These are phyloP conservation scores for Spilarctia lutea DNA, from an alignment of 2,888 invertebrate genomes.

Conservation along the genomic window DNA sequence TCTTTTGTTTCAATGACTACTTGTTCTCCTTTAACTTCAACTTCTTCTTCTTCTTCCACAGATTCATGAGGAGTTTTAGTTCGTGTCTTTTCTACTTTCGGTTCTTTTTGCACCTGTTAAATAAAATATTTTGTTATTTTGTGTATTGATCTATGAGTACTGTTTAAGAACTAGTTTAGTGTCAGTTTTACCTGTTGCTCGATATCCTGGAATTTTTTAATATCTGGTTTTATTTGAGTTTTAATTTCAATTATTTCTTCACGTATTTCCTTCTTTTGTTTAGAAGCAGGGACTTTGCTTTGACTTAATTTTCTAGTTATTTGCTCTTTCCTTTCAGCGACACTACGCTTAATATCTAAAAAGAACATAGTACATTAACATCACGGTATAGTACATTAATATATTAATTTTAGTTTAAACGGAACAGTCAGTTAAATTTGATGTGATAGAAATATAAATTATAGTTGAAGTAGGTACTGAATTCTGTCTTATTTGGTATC, in stretches of 20 bases:
- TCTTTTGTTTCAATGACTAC: slow-evolving; percentile 57
- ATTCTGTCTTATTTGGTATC: neutral
- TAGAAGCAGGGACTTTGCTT: slow-evolving; percentile 90
- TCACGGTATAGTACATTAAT: too few species aligned
- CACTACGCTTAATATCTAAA: slow-evolving; percentile 88
- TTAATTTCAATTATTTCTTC: slow-evolving; percentile 91
- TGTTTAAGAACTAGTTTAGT: neutral
- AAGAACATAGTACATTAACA: neutral
- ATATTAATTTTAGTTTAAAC: neutral
- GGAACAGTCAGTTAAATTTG: neutral
- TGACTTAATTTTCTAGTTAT: slow-evolving; percentile 91
- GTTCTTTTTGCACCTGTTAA: slow-evolving; percentile 74
- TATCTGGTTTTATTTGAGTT: slow-evolving; percentile 88
- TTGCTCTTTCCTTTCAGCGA: slow-evolving; percentile 92
- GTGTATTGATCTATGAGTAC: neutral
- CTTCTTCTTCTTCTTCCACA: slow-evolving; percentile 68
- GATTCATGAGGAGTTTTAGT: slow-evolving; percentile 78
- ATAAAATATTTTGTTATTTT: slow-evolving; percentile 6
- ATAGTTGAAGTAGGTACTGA: neutral
- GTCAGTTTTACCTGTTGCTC: slow-evolving; percentile 75
- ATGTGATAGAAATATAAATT: neutral
- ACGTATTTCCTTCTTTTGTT: slow-evolving; percentile 90
- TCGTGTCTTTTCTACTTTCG: slow-evolving; percentile 74
- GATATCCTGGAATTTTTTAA: slow-evolving; percentile 84
- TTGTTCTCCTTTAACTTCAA: slow-evolving; percentile 59